Percentiles rank a stretch among this genome's conserved stretches.
phyloP scores from a whole-genome alignment of 1,140 invertebrate species.

The Pygmarrhopalites habei region DNA sequence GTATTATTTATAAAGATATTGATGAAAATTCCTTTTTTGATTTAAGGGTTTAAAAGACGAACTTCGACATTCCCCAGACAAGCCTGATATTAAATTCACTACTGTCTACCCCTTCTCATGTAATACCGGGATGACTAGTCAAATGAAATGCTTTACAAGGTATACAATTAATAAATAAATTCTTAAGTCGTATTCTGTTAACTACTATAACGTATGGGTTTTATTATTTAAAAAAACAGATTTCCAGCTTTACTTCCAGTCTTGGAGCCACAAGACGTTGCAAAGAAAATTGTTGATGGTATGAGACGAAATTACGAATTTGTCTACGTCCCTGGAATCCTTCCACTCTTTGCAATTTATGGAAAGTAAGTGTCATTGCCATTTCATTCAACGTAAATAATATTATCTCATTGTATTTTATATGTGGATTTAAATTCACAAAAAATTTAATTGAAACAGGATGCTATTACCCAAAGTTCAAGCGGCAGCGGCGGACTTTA shows the following conservation, averaged over 20 bases:
- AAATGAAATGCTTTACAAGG: slow-evolving; percentile 40
- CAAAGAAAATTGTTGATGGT: slow-evolving; percentile 26
- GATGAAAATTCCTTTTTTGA: too few relatives aligned
- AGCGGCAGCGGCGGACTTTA: slow-evolving; percentile 5
- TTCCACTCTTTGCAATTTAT: slow-evolving; percentile 1
- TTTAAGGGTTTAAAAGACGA: slow-evolving; percentile 64
- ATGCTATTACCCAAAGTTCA: slow-evolving; percentile 23
- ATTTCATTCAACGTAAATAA: neutral
- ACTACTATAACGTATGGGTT: too few relatives aligned
- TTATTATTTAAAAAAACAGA: too few relatives aligned
- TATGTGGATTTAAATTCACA: neutral
- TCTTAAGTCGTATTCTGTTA: too few relatives aligned
- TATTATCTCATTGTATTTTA: neutral
- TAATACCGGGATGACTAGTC: slow-evolving; percentile 75
- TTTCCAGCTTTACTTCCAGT: slow-evolving; percentile 14
- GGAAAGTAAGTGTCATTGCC: slow-evolving; percentile 2
- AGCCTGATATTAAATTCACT: slow-evolving; percentile 64
- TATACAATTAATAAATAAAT: too few relatives aligned
- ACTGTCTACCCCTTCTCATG: slow-evolving; percentile 74
- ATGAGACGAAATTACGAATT: slow-evolving; percentile 29
- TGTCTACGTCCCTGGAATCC: slow-evolving; percentile 18
- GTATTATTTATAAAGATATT: too few relatives aligned
- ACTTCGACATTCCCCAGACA: slow-evolving; percentile 49
- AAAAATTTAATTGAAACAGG: slow-evolving; percentile 5
- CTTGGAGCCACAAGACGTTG: slow-evolving; percentile 25